Evolutionary conservation across 2,888 invertebrate genomes (phyloP).

Genomic region (Patella pellucida): DNA sequence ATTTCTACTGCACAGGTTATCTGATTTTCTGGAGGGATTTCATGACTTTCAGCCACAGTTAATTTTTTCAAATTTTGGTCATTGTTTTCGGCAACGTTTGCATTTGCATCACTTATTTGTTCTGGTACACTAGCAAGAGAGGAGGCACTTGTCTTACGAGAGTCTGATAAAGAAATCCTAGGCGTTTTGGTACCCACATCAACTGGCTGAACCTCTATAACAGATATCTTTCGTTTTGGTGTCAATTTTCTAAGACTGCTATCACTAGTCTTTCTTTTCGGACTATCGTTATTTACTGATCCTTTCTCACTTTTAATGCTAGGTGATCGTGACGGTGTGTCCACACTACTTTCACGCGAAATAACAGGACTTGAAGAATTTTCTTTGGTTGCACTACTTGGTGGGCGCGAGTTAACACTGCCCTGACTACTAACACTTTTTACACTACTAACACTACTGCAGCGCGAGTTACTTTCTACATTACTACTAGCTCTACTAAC

Average conservation of each 20-base stretch:
- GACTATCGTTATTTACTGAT: not conserved
- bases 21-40: slow-evolving; percentile 53
- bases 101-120: slow-evolving; percentile 1
- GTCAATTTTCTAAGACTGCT: not conserved
- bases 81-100: not conserved
- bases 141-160: slow-evolving; percentile 7
- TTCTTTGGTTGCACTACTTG: not conserved
- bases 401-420: not conserved
- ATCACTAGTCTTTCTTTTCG: not conserved
- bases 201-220: not conserved
- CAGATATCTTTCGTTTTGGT: not conserved
- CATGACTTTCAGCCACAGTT: not conserved
- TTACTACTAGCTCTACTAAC: not conserved
- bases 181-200: not conserved
- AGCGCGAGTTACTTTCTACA: not conserved
- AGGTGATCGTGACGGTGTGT: not conserved
- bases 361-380: not conserved
- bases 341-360: not conserved
- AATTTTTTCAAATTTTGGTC: not conserved
- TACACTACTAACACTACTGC: not conserved
- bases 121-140: slow-evolving; percentile 2
- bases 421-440: not conserved
- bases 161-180: not conserved
- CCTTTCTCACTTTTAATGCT: not conserved
- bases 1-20: slow-evolving; percentile 62